Percentiles rank a stretch among this genome's conserved stretches.
Evolutionary conservation across 2,797 vertebrate genomes (phyloP).

Genomic region (Xenops minutus): DNA sequence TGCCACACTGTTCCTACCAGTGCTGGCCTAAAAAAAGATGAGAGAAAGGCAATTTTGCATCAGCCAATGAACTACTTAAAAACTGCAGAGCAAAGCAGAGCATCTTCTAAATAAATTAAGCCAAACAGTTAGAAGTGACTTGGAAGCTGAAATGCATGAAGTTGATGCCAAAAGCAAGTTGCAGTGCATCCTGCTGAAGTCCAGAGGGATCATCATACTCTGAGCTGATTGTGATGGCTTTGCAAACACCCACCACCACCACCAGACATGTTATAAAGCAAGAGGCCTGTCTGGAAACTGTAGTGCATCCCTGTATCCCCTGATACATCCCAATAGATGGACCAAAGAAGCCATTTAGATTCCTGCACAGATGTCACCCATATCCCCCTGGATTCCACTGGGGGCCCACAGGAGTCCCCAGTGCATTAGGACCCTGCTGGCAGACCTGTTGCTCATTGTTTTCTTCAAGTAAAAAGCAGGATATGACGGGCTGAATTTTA

Average conservation of each 20-base stretch:
- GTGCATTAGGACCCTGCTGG: rapidly evolving
- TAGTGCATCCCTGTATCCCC: not conserved
- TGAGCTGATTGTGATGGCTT: not conserved
- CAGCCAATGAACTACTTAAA: not conserved
- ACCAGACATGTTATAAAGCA: not conserved
- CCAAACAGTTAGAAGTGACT: not conserved
- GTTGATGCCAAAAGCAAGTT: not conserved
- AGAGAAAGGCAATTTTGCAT: not conserved
- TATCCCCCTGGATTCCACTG: not conserved
- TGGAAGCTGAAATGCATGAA: not conserved
- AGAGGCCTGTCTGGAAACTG: not conserved
- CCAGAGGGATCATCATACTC: not conserved
- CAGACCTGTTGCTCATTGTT: not conserved
- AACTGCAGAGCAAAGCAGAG: not conserved
- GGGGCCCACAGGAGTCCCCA: not conserved
- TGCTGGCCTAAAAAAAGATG: not conserved
- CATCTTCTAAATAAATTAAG: not conserved
- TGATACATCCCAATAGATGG: not conserved
- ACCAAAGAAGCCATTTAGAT: not conserved
- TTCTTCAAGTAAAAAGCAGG: not conserved
- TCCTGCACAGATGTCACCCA: not conserved
- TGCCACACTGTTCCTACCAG: not conserved
- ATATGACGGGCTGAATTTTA: not conserved
- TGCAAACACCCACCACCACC: not conserved
- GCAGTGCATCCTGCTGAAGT: not conserved